Percentiles rank a stretch among this genome's conserved stretches.
These are phyloP conservation scores for Micromesistius poutassou DNA, from an alignment of 2,797 vertebrate species.

Conservation along the genomic window DNA sequence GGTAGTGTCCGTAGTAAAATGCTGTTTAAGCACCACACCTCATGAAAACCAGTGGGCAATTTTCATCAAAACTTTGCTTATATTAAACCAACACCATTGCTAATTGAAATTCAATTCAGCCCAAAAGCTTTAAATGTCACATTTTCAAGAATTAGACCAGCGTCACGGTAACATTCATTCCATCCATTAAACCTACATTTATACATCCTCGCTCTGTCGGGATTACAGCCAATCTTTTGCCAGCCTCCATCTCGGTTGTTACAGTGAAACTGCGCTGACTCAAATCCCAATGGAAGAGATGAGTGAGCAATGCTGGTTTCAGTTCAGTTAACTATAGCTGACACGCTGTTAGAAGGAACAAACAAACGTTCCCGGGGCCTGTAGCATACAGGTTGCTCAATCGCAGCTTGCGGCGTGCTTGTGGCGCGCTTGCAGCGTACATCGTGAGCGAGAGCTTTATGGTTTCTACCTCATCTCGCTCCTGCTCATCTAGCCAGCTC, in stretches of 20 bases:
- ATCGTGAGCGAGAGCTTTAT: too few relatives aligned
- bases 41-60: constrained; percentile 35
- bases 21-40: constrained; percentile 26
- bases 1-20: constrained; percentile 31
- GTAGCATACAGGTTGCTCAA: too few relatives aligned
- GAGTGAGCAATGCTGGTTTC: constrained; percentile 45
- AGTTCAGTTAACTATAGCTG: neutral
- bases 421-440: too few relatives aligned
- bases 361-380: too few relatives aligned
- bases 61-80: constrained; percentile 31
- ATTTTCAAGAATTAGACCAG: neutral
- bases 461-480: too few relatives aligned
- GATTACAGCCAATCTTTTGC: constrained; percentile 20
- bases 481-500: neutral
- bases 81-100: constrained; percentile 29
- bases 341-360: too few relatives aligned
- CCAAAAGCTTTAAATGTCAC: constrained; percentile 21
- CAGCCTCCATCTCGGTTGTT: constrained; percentile 6
- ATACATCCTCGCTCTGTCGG: constrained; percentile 25
- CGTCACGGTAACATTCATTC: constrained; percentile 5
- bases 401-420: too few relatives aligned
- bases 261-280: constrained; percentile 37
- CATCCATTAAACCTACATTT: constrained; percentile 37
- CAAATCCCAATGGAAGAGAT: constrained; percentile 32
- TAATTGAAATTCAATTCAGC: constrained; percentile 27